Percentiles rank a stretch among this genome's conserved stretches.
phyloP scores from a whole-genome alignment of 1,140 invertebrate species.

The Bombus sylvicola region DNA sequence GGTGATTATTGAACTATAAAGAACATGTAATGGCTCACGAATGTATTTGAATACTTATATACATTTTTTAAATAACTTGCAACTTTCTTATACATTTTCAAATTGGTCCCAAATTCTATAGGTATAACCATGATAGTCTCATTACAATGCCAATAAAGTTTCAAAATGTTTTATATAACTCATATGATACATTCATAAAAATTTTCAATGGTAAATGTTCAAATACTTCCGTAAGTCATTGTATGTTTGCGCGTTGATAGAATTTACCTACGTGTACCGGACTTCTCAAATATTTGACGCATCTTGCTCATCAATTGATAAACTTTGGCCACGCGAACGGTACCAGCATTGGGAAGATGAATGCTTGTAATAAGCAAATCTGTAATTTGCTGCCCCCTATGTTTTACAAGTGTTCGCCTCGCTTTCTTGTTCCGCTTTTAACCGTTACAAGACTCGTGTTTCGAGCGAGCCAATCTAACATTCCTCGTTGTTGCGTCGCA shows the following conservation, averaged over 20 bases:
- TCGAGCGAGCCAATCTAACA: neutral
- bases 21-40: no score
- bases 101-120: no score
- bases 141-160: no score
- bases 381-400: neutral
- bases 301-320: slow-evolving; percentile 9
- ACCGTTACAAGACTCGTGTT: no score
- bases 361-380: neutral
- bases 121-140: no score
- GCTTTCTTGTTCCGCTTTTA: neutral
- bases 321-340: neutral
- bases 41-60: no score
- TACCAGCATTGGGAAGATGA: neutral
- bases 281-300: neutral
- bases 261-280: neutral
- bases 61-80: no score
- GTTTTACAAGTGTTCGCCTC: no score
- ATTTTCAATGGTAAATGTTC: neutral
- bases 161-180: no score
- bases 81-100: no score
- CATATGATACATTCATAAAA: neutral
- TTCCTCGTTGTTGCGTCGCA: neutral
- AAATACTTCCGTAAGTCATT: neutral
- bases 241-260: no score
- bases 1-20: no score